These are phyloP conservation scores for Idaea straminata DNA, from an alignment of 2,888 invertebrate species.

Conservation along the genomic window DNA sequence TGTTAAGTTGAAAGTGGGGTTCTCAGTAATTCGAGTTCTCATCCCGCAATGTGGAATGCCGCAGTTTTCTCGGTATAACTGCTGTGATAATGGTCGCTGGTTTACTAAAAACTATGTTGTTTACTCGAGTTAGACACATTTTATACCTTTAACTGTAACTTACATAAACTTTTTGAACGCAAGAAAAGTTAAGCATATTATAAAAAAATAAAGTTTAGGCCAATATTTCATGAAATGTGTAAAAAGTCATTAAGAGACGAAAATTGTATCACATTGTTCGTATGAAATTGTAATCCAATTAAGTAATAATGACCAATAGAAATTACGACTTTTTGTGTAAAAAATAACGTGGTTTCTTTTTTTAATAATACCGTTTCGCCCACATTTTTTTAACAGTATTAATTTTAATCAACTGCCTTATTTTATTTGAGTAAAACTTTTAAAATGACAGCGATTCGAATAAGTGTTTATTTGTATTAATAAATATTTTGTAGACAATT, in stretches of 20 bases:
- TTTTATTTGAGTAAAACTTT: background rate
- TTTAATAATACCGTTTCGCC: background rate
- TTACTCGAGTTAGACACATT: background rate
- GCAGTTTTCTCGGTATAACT: conserved; percentile 17
- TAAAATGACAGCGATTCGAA: no score
- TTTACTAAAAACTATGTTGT: background rate
- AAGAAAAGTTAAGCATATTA: no score
- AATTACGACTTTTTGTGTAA: background rate
- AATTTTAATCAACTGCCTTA: background rate
- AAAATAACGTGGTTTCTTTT: background rate
- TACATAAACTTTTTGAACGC: no score
- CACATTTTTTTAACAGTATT: background rate
- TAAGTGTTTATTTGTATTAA: no score
- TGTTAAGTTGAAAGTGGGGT: conserved; percentile 17
- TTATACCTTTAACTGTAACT: no score
- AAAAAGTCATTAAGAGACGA: no score
- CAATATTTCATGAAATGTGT: no score
- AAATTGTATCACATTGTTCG: no score
- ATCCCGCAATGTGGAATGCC: conserved; percentile 12
- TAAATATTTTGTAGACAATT: no score
- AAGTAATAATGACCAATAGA: background rate
- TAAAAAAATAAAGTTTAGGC: no score
- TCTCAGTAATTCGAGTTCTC: conserved; percentile 12
- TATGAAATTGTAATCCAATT: no score
- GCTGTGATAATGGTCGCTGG: background rate